These are phyloP conservation scores for Nothobranchius kuhntae DNA, from an alignment of 2,113 vertebrate genomes.

Conservation along the genomic window DNA sequence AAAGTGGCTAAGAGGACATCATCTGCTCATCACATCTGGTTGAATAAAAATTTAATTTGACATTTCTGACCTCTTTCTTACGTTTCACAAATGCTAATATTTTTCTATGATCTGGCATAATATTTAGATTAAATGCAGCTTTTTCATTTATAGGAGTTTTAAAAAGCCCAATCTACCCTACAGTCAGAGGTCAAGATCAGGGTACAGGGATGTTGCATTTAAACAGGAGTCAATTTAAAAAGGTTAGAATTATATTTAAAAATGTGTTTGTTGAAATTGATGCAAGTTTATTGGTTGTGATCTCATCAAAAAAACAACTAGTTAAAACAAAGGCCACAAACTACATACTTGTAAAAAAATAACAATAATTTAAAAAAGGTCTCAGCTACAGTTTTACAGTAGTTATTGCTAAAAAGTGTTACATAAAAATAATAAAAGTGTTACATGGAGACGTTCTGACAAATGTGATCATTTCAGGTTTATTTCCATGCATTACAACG, in stretches of 20 bases:
- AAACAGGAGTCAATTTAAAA: not conserved
- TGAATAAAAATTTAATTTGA: not conserved
- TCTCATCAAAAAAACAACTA: too few species aligned
- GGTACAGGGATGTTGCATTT: not conserved
- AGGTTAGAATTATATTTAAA: too few species aligned
- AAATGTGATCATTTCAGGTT: slow-evolving; percentile 4
- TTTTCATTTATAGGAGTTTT: too few species aligned
- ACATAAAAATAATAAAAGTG: not conserved
- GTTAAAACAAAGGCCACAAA: too few species aligned
- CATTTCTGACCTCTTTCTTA: not conserved
- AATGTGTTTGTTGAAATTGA: too few species aligned
- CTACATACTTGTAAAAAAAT: not conserved
- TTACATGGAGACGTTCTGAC: not conserved
- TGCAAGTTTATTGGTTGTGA: too few species aligned
- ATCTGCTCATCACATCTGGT: not conserved
- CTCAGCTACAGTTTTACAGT: not conserved
- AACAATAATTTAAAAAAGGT: not conserved
- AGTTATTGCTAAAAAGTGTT: not conserved
- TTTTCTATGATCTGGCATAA: too few species aligned
- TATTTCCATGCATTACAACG: slow-evolving; percentile 2
- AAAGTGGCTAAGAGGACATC: not conserved
- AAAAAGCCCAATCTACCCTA: not conserved
- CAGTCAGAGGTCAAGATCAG: slow-evolving; percentile 19
- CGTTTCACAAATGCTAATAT: not conserved
- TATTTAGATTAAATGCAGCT: too few species aligned